Conservation (phyloP, 2,888 invertebrate species). For the Meliscaeva auricollis region DNA sequence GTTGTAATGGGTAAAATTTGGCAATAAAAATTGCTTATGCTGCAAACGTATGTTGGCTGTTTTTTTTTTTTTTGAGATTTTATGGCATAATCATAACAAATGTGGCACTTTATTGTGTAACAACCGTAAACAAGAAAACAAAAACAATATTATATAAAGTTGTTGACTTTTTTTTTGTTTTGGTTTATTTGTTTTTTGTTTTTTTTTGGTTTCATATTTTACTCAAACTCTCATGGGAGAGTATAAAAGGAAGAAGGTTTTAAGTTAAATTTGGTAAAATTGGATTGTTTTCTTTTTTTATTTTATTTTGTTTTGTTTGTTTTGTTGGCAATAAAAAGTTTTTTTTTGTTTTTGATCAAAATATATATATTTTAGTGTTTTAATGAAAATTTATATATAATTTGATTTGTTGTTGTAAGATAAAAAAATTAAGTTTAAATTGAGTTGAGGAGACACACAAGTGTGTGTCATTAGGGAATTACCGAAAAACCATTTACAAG, state of each 20-base stretch:
- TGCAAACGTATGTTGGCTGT: conserved; percentile 17
- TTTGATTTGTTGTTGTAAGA: neutral
- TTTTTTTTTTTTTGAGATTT: conserved; percentile 22
- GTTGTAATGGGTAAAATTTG: conserved; percentile 58
- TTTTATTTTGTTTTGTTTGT: neutral
- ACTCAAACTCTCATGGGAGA: neutral
- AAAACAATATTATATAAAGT: neutral
- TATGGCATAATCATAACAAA: conserved; percentile 60
- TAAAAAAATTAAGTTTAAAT: neutral
- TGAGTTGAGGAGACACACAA: neutral
- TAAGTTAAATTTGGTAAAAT: conserved; percentile 4
- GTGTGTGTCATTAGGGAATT: neutral
- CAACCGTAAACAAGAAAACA: conserved; percentile 30
- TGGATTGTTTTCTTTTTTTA: neutral
- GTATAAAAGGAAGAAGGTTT: neutral
- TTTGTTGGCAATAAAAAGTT: neutral
- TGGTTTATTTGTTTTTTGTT: conserved; percentile 20
- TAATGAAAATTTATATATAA: neutral
- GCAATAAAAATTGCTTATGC: conserved; percentile 47
- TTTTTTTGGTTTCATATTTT: neutral
- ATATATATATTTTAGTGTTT: neutral
- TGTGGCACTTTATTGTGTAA: conserved; percentile 54
- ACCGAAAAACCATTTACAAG: no score
- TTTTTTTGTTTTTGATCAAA: conserved; percentile 7
- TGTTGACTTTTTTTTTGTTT: conserved; percentile 29